Evolutionary conservation across 2,113 vertebrate genomes (phyloP).

Genomic region (Arizona elegans): DNA sequence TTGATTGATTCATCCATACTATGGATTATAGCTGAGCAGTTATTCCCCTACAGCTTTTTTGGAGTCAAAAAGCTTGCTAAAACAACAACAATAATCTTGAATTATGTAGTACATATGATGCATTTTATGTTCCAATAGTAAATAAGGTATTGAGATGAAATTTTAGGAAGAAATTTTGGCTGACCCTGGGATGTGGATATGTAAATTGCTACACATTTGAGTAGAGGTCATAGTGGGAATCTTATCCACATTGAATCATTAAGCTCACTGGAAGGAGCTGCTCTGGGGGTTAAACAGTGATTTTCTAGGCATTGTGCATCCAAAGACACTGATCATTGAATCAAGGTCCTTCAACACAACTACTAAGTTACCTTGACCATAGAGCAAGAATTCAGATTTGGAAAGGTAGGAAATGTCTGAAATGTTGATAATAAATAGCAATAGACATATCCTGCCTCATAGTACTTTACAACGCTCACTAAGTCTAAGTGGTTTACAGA

Average conservation of each 20-base stretch:
- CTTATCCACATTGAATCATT: neutral
- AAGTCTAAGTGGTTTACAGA: neutral
- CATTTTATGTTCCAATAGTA: neutral
- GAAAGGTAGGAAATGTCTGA: neutral
- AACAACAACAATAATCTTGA: neutral
- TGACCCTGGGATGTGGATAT: neutral
- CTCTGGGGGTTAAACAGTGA: neutral
- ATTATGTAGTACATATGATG: neutral
- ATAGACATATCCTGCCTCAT: neutral
- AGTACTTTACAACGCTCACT: neutral
- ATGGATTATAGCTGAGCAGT: neutral
- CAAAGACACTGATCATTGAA: neutral
- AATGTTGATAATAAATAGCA: neutral
- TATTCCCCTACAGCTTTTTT: neutral
- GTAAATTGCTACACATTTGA: neutral
- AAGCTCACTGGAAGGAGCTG: neutral
- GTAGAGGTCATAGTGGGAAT: neutral
- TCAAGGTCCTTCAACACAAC: neutral
- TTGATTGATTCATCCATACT: neutral
- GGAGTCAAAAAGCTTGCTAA: neutral
- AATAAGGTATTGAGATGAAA: neutral
- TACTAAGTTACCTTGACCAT: neutral
- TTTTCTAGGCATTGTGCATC: neutral
- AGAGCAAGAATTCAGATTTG: neutral
- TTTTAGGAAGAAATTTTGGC: too few relatives aligned